Base-by-base conservation (phyloP, 2,113 vertebrate species). In the Cyrtonyx montezumae region DNA sequence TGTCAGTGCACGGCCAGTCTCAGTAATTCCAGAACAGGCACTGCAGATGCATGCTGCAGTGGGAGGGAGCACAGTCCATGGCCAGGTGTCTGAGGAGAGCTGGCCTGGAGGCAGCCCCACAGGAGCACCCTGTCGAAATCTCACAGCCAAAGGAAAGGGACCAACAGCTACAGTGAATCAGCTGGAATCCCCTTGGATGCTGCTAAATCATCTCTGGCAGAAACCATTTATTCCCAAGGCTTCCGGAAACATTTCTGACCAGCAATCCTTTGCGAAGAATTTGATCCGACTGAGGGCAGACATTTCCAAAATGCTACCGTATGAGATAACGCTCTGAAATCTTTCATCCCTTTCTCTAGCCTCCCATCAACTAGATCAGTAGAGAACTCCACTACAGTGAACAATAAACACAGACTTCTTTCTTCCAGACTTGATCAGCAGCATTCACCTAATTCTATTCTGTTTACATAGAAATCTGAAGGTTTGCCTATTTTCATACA, bases 141-240 rank as follows among this genome's bases (percentile, higher is more conserved):
- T 59, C 20, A 71, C 30, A 79, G 13, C 71, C 62, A 82, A 92
- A 84, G 46, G 34, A 79, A 78, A 37, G 21, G 37, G 9, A 25
- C 79, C 21, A 22, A 74, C 49, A 46, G 67, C 78, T 90, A 65
- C 26, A 30, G 46, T 67, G 34, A 49, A 81, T 82, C 86, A 77
- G 70, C 63, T 87, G 68, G 55, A 89, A 59, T 77, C 67, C 51
- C 71, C 17, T 56, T 0, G 3, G 93, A 83, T 90, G 43, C 65
- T 89, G 46, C 61, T 94, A 95, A 94, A 94, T 90, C 68, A 88
- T 92, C 68, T 77, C 79, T 91, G 91, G 89, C 75, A 87, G 75
- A 85, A 93, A 83, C 5, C 0, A 0, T 77, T 92, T 87, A 85
- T 78, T 79, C 85, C 56, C 79, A 78, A 86, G 73, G 88, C 68